A percentile compares a stretch with the other conserved stretches of the same genome.
Evolutionary conservation across 2,113 vertebrate genomes (phyloP).

Genomic region (Vanacampus margaritifer): DNA sequence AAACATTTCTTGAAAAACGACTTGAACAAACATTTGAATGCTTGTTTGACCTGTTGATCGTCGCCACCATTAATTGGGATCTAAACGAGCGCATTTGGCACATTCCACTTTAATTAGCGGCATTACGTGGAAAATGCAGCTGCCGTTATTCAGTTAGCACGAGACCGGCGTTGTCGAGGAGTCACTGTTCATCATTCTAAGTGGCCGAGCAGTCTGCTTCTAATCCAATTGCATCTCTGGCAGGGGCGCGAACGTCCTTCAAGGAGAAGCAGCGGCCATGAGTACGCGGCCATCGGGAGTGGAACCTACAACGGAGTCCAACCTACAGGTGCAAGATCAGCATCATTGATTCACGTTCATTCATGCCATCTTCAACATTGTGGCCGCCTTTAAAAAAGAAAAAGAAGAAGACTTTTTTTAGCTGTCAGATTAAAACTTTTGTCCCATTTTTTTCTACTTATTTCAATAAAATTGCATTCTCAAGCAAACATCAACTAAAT

Average conservation of each 20-base stretch:
- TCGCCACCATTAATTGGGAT: background rate
- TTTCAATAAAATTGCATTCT: no score
- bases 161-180: slow-evolving; percentile 23
- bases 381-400: no score
- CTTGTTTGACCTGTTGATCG: background rate
- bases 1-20: background rate
- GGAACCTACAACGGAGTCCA: slow-evolving; percentile 79
- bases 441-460: background rate
- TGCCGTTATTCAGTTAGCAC: slow-evolving; percentile 33
- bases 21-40: background rate
- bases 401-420: no score
- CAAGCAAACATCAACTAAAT: no score
- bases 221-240: slow-evolving; percentile 50
- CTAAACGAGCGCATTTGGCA: background rate
- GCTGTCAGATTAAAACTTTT: background rate
- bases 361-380: background rate
- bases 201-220: slow-evolving; percentile 31
- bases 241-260: slow-evolving; percentile 78
- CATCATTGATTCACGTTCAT: background rate
- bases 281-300: slow-evolving; percentile 64
- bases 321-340: slow-evolving; percentile 72
- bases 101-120: background rate
- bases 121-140: slow-evolving; percentile 25
- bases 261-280: slow-evolving; percentile 58
- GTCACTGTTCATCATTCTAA: slow-evolving; percentile 46